These are phyloP conservation scores for Xanthia icteritia DNA, from an alignment of 2,888 invertebrate genomes.

Conservation along the genomic window DNA sequence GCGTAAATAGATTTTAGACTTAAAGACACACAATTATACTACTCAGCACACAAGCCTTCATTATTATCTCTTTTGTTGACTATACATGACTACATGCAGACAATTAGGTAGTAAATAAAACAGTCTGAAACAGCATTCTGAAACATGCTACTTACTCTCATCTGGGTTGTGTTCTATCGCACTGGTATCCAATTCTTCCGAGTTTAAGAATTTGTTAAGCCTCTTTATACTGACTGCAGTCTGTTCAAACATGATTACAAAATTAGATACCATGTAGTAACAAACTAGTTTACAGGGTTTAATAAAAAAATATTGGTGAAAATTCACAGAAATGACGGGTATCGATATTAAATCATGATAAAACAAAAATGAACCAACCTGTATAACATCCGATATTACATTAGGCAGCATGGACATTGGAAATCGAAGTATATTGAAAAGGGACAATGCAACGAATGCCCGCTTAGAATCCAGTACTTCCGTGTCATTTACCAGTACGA, in stretches of 20 bases:
- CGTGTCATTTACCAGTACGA: constrained; percentile 95
- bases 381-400: constrained; percentile 97
- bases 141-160: constrained; percentile 91
- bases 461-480: constrained; percentile 96
- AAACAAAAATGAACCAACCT: constrained; percentile 91
- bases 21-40: background rate
- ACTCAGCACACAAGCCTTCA: background rate
- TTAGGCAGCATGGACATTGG: constrained; percentile 99
- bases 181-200: constrained; percentile 95
- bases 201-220: constrained; percentile 97
- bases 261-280: background rate
- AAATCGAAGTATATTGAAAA: constrained; percentile 99
- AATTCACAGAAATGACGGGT: background rate
- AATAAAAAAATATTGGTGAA: background rate
- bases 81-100: background rate
- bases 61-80: constrained; percentile 6
- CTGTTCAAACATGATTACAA: constrained; percentile 82
- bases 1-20: background rate
- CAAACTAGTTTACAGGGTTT: background rate
- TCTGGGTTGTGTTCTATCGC: constrained; percentile 94
- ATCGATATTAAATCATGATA: background rate
- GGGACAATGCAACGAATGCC: constrained; percentile 98
- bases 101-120: background rate
- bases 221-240: constrained; percentile 97
- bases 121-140: background rate